A percentile compares a stretch with the other conserved stretches of the same genome.
These are phyloP conservation scores for Sinhomidia bicolor DNA, from an alignment of 2,888 invertebrate genomes.

Conservation along the genomic window DNA sequence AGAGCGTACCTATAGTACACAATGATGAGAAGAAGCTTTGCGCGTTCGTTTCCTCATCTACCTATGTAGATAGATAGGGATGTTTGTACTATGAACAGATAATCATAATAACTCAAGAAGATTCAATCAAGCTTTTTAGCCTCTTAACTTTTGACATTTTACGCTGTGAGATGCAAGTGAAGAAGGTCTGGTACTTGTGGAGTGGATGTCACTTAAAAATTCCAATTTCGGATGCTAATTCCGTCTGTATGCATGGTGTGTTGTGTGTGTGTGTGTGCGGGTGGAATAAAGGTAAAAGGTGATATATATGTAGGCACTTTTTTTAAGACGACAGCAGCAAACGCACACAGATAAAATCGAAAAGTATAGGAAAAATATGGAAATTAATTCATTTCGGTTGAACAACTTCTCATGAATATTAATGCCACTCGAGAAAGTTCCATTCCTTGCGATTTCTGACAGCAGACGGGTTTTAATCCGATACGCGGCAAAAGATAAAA, in stretches of 20 bases:
- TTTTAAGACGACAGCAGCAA: not conserved
- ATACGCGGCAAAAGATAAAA: not conserved
- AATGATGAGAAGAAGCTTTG: too few species aligned
- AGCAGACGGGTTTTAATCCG: conserved; percentile 25
- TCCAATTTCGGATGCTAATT: conserved; percentile 19
- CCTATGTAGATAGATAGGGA: too few species aligned
- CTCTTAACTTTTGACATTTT: conserved; percentile 18
- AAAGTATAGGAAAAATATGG: conserved; percentile 51
- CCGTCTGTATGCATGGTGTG: not conserved
- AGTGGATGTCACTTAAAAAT: not conserved
- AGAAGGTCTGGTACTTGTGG: not conserved
- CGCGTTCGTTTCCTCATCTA: too few species aligned
- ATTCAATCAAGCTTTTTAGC: not conserved
- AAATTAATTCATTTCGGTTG: conserved; percentile 38
- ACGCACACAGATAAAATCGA: not conserved
- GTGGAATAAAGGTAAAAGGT: not conserved
- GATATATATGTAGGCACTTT: not conserved
- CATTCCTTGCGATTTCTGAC: conserved; percentile 46
- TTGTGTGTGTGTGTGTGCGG: not conserved
- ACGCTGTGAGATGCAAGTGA: too few species aligned
- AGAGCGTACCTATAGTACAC: too few species aligned
- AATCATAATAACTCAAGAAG: not conserved
- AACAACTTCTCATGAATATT: conserved; percentile 57
- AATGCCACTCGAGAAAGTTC: conserved; percentile 41
- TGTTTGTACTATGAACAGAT: not conserved